These are phyloP conservation scores for Eulemur albifrons DNA, from an alignment of 2,797 vertebrate species.

Conservation along the genomic window DNA sequence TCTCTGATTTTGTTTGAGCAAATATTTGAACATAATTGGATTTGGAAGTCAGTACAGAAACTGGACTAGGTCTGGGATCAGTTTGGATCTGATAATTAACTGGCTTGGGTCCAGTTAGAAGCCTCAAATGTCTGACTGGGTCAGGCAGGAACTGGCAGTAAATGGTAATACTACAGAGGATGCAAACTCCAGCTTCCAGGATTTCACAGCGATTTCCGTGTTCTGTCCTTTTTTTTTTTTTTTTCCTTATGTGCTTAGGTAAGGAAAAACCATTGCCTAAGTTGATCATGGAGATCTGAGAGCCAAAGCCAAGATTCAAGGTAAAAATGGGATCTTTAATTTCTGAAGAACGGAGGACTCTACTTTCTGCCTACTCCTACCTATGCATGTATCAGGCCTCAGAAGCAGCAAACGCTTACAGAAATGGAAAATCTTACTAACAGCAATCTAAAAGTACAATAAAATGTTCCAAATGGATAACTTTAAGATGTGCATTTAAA, in stretches of 20 bases:
- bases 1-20: not conserved
- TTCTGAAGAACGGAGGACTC: not conserved
- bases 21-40: not conserved
- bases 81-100: not conserved
- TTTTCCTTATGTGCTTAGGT: not conserved
- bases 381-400: not conserved
- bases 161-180: not conserved
- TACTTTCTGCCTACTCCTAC: not conserved
- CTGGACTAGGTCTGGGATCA: not conserved
- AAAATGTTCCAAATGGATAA: not conserved
- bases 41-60: not conserved
- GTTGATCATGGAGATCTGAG: not conserved
- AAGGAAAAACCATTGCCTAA: not conserved
- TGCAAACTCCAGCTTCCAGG: not conserved
- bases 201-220: not conserved
- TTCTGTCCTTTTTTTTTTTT: not conserved
- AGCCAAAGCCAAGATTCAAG: not conserved
- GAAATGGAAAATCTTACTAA: not conserved
- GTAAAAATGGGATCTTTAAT: not conserved
- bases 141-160: not conserved
- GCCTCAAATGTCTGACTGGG: not conserved
- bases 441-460: not conserved
- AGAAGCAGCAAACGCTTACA: not conserved
- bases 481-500: not conserved
- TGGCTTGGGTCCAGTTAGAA: not conserved